Percentiles rank a stretch among this genome's conserved stretches.
Evolutionary conservation across 1,140 invertebrate genomes (phyloP).

Genomic region (Archegozetes longisetosus): DNA sequence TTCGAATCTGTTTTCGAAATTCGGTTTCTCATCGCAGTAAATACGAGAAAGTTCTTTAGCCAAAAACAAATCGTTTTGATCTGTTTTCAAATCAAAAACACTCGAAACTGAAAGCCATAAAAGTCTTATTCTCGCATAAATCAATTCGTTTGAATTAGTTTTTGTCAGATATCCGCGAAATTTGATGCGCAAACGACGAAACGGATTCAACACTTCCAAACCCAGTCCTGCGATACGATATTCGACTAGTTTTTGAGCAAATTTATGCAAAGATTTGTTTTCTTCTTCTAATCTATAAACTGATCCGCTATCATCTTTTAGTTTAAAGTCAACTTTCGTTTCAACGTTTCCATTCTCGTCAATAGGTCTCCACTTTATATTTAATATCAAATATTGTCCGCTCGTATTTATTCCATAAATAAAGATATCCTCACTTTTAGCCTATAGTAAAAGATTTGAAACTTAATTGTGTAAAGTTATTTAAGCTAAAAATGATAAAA

Average conservation of each 20-base stretch:
- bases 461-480: too few species aligned
- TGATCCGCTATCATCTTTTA: neutral
- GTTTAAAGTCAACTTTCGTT: neutral
- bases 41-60: neutral
- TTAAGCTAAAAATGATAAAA: too few species aligned
- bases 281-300: neutral
- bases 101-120: neutral
- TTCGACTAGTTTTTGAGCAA: neutral
- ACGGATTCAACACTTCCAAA: neutral
- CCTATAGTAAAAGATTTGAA: neutral
- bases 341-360: neutral
- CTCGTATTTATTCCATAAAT: neutral
- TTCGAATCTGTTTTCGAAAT: neutral
- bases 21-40: neutral
- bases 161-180: neutral
- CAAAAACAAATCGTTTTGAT: neutral
- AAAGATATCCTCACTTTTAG: neutral
- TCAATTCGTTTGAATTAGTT: neutral
- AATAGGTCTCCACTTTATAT: neutral
- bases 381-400: neutral
- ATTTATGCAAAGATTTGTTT: too few species aligned
- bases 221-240: neutral
- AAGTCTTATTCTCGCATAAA: neutral
- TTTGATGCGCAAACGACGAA: neutral
- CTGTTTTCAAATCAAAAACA: neutral